phyloP scores from a whole-genome alignment of 1,140 invertebrate species.

The Melipona quadrifasciata region DNA sequence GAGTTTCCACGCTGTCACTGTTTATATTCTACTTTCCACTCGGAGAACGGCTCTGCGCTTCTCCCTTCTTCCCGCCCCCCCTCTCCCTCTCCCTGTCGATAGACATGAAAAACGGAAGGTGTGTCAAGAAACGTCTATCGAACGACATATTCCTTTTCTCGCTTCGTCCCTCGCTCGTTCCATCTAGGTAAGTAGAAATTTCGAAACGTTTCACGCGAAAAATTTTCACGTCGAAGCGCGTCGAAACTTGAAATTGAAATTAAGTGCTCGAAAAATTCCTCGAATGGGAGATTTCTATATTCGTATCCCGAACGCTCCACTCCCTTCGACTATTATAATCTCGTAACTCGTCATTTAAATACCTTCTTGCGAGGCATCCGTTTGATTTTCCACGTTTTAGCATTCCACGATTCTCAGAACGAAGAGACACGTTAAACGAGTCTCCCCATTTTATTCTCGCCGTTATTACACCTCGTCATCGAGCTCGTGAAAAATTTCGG shows the following conservation, averaged over 20 bases:
- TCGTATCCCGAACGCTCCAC: background rate
- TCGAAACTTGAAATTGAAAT: background rate
- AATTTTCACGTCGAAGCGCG: background rate
- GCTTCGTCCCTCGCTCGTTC: background rate
- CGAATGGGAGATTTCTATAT: background rate
- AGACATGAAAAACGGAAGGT: slow-evolving; percentile 17
- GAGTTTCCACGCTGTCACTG: slow-evolving; percentile 46
- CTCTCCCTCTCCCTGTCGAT: too few relatives aligned
- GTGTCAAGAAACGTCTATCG: background rate
- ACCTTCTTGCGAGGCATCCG: too few relatives aligned
- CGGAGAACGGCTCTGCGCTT: background rate
- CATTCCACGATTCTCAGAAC: too few relatives aligned
- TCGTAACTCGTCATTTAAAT: too few relatives aligned
- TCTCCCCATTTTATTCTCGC: too few relatives aligned
- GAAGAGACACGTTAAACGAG: too few relatives aligned
- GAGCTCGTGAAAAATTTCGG: too few relatives aligned
- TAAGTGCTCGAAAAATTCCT: background rate
- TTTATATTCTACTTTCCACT: slow-evolving; percentile 47
- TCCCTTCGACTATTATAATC: too few relatives aligned
- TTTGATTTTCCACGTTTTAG: too few relatives aligned
- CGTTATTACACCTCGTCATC: too few relatives aligned
- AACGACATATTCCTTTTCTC: background rate
- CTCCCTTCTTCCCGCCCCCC: background rate
- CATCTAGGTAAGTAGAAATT: background rate
- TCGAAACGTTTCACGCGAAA: background rate